Conservation (phyloP, 2,888 invertebrate species). For the Loripinus fragilis region DNA sequence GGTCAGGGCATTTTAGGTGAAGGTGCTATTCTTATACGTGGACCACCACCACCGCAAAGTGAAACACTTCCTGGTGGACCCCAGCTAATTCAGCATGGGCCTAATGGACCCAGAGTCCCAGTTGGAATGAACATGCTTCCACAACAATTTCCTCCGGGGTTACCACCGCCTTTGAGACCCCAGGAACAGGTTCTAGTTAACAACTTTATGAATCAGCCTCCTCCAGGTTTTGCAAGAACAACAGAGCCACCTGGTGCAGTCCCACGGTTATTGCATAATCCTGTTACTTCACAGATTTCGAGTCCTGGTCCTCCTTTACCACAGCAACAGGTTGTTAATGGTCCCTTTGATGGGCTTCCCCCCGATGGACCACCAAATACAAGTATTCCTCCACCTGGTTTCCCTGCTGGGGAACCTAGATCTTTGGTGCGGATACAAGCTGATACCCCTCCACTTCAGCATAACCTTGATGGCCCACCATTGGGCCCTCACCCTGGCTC, state of each 20-base stretch:
- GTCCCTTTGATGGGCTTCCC: conserved; percentile 57
- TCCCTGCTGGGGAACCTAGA: conserved; percentile 41
- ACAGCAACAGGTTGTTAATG: conserved; percentile 41
- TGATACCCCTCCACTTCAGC: conserved; percentile 42
- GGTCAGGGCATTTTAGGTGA: conserved; percentile 56
- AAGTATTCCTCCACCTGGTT: conserved; percentile 54
- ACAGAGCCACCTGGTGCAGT: conserved; percentile 45
- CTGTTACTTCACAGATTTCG: conserved; percentile 36
- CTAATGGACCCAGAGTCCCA: conserved; percentile 36
- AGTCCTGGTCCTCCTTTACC: conserved; percentile 32
- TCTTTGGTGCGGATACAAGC: conserved; percentile 42
- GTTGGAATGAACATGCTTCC: conserved; percentile 54
- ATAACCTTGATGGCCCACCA: conserved; percentile 33
- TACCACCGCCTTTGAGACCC: conserved; percentile 61
- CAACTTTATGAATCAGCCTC: conserved; percentile 66
- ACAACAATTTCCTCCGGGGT: conserved; percentile 57
- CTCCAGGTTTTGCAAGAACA: conserved; percentile 47
- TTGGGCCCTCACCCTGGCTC: conserved; percentile 27
- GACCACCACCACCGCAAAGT: conserved; percentile 35
- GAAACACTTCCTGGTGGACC: neutral
- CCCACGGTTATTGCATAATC: conserved; percentile 37
- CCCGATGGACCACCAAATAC: conserved; percentile 43
- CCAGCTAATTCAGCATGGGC: conserved; percentile 19
- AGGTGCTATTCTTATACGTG: conserved; percentile 41
- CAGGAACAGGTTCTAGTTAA: conserved; percentile 69